Conservation (phyloP, 1,140 invertebrate species). For the Dryas iulia region DNA sequence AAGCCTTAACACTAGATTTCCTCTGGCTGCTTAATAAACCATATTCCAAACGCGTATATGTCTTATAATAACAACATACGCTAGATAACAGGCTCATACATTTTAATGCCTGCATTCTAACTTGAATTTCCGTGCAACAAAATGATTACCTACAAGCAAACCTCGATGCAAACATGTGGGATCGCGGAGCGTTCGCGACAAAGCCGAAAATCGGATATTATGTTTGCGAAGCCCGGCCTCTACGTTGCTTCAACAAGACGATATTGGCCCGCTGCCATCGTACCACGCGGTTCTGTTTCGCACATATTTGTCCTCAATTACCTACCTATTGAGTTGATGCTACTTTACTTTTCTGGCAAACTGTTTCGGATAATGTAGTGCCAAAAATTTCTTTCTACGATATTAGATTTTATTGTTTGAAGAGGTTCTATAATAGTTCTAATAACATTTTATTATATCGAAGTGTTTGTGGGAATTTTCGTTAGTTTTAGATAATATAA, state of each 20-base stretch:
- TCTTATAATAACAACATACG: neutral
- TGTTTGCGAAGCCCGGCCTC: constrained; percentile 32
- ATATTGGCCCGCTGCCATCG: constrained; percentile 35
- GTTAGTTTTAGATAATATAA: neutral
- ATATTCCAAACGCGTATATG: neutral
- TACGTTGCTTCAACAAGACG: constrained; percentile 19
- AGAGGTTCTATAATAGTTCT: neutral
- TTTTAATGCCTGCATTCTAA: neutral
- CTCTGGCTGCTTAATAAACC: no score
- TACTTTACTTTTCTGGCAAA: constrained; percentile 20
- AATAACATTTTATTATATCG: neutral
- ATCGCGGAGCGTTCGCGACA: constrained; percentile 22
- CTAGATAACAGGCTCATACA: neutral
- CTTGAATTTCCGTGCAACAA: constrained; percentile 13
- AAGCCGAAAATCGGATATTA: constrained; percentile 38
- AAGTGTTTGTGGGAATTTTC: no score
- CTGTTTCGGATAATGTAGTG: constrained; percentile 7
- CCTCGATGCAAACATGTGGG: constrained; percentile 18
- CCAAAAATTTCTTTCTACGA: neutral
- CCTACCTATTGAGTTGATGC: constrained; percentile 33
- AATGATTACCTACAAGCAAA: constrained; percentile 16
- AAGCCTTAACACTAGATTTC: no score
- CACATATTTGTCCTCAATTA: constrained; percentile 40
- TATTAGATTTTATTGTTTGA: neutral
- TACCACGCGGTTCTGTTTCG: constrained; percentile 30